A percentile compares a stretch with the other conserved stretches of the same genome.
Conservation (phyloP, 2,888 invertebrate genomes). For the Saturnia japonica region DNA sequence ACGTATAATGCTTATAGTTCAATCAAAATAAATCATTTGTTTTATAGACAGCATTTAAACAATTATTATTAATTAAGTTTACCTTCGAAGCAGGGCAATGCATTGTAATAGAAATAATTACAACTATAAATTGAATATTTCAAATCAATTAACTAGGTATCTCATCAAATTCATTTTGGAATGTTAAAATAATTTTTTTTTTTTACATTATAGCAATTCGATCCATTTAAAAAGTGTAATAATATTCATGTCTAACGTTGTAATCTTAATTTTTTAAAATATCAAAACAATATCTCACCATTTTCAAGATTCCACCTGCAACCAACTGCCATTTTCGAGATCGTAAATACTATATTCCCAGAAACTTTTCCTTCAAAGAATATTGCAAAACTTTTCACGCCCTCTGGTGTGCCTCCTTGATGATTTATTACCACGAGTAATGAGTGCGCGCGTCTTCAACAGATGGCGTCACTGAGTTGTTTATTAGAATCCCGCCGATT, state of each 20-base stretch:
- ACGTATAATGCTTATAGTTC: too few species aligned
- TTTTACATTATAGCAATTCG: background rate
- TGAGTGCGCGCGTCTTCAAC: slow-evolving; percentile 59
- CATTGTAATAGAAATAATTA: too few species aligned
- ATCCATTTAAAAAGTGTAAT: background rate
- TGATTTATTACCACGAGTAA: slow-evolving; percentile 70
- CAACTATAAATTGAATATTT: too few species aligned
- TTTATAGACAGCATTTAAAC: too few species aligned
- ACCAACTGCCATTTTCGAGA: slow-evolving; percentile 31
- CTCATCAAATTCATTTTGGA: background rate
- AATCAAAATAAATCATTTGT: background rate
- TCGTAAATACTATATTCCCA: slow-evolving; percentile 71
- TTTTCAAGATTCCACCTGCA: slow-evolving; percentile 32
- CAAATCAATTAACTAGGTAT: too few species aligned
- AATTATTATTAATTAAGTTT: too few species aligned
- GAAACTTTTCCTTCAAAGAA: slow-evolving; percentile 37
- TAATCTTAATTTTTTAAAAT: background rate
- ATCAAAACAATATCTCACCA: slow-evolving; percentile 21
- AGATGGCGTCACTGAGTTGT: slow-evolving; percentile 43
- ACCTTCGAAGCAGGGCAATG: too few species aligned
- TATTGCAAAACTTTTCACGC: slow-evolving; percentile 64
- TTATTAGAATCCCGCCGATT: slow-evolving; percentile 53
- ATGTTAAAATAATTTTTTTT: background rate
- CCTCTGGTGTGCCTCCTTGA: slow-evolving; percentile 62
- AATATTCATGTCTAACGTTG: background rate